A percentile compares a stretch with the other conserved stretches of the same genome.
Evolutionary conservation across 2,888 invertebrate species (phyloP).

Genomic region (Omphaloscelis lunosa): DNA sequence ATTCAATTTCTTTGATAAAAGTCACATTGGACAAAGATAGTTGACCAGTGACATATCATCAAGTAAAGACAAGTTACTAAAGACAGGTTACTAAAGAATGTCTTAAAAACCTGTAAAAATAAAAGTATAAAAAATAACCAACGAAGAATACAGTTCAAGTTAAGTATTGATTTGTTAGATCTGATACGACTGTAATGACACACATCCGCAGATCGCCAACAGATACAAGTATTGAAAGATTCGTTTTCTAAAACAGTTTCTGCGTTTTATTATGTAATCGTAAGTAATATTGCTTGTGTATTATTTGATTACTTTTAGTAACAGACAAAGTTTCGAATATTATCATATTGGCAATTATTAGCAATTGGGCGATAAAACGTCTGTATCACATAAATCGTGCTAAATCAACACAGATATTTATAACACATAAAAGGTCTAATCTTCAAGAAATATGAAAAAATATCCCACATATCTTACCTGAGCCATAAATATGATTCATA

Average conservation of each 20-base stretch:
- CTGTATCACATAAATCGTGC: slow-evolving; percentile 5
- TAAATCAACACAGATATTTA: slow-evolving; percentile 17
- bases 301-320: background rate
- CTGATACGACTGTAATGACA: slow-evolving; percentile 20
- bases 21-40: background rate
- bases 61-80: background rate
- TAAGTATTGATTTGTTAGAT: slow-evolving; percentile 47
- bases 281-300: background rate
- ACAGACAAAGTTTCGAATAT: background rate
- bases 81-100: background rate
- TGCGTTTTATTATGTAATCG: background rate
- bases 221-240: slow-evolving; percentile 13
- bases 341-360: background rate
- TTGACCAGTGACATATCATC: background rate
- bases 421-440: slow-evolving; percentile 30
- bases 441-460: slow-evolving; percentile 45
- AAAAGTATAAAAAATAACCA: background rate
- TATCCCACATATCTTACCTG: slow-evolving; percentile 40
- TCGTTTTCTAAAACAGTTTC: background rate
- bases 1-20: background rate
- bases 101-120: background rate
- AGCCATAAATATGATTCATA: slow-evolving; percentile 62
- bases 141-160: background rate
- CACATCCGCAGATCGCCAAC: slow-evolving; percentile 12
- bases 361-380: slow-evolving; percentile 6